These are phyloP conservation scores for Colletes gigas DNA, from an alignment of 1,140 invertebrate genomes.

Conservation along the genomic window DNA sequence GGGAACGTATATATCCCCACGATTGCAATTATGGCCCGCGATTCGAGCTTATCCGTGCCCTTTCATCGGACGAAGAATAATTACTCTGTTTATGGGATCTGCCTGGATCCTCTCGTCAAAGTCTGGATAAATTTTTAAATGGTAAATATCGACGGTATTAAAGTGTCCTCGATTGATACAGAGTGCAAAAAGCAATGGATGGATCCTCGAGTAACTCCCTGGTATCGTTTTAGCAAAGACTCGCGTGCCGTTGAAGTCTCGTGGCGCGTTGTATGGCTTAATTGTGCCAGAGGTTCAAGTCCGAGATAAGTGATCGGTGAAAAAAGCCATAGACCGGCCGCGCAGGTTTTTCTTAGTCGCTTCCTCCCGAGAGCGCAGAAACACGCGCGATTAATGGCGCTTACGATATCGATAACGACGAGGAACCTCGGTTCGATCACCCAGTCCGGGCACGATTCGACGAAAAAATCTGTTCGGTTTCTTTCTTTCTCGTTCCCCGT, in stretches of 20 bases:
- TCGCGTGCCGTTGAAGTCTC: background rate
- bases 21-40: conserved; percentile 30
- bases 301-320: background rate
- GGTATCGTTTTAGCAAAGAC: background rate
- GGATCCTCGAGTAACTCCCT: no score
- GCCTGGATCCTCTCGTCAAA: background rate
- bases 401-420: conserved; percentile 1
- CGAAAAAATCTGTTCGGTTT: background rate
- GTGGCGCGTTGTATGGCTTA: background rate
- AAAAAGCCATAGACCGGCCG: background rate
- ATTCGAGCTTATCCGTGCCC: background rate
- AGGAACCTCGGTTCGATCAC: background rate
- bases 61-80: conserved; percentile 25
- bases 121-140: background rate
- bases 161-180: no score
- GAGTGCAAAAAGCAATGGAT: no score
- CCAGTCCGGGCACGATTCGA: background rate
- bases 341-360: background rate
- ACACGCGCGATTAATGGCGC: background rate
- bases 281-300: background rate
- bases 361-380: background rate
- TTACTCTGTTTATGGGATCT: background rate
- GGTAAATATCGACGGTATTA: no score
- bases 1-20: background rate
- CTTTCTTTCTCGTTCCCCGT: background rate